Evolutionary conservation across 2,888 invertebrate genomes (phyloP), one percentile per base, ranked within the genome.

Genomic region (Zaprionus lineosus): DNA sequence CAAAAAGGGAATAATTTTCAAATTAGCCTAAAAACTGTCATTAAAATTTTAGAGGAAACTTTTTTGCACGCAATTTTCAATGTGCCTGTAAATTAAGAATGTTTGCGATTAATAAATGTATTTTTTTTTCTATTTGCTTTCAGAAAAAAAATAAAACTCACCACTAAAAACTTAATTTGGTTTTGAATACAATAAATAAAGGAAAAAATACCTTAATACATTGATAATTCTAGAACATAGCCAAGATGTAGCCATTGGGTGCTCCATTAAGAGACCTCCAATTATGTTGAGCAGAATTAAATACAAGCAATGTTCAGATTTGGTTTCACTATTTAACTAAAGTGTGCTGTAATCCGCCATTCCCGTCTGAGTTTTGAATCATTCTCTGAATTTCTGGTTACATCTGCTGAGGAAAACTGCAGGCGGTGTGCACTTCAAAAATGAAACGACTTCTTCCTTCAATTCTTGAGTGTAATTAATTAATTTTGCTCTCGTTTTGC

Each of bases 381-480:
- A 47, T 12, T 28, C 41, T 43, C 46, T 36, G 63, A 34, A 39
- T 28, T 36, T 24, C 28, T 18, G 24, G 11, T 11, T 29, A 36
- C 7, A 15, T 15, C 33, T 37, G 44, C 46, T 40, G 37, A 24
- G 52, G 59, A 72, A 70, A 69, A 61, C 81, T 37, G 43, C 74
- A 51, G 72, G 76, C 59, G 74, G 65, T 65, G 50, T 63, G 67
- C 68, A 68, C 74, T 74, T 74, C 71, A 65, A 28, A 33, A 31
- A 41, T 85, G 59, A 83, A 84, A 78, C 83, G 76, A 60, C 68
- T 73, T 81, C 77, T 86, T 86, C 86, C 86, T 86, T 59, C 36
- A 56, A 59, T 55, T 51, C 71, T 64, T 67, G 61, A 87, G 84
- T 86, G 86, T 84, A 86, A 86, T 87, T 86, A 86, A 86, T 87